Evolutionary conservation across 2,888 invertebrate species (phyloP), one percentile per base, ranked within the genome.

Genomic region (Caradrina clavipalpis): DNA sequence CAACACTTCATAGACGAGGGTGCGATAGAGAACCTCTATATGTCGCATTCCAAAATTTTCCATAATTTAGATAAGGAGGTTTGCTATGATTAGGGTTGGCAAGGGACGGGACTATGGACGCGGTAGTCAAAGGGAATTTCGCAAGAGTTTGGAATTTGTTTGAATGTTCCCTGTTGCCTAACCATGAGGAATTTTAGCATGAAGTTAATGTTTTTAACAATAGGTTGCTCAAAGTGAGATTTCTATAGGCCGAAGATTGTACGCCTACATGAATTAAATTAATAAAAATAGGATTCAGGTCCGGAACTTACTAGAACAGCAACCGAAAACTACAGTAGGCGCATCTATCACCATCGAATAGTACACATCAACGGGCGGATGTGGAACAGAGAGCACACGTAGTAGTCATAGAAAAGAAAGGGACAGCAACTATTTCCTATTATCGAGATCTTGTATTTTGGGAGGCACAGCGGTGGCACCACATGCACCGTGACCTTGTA

Each of bases 51-150:
- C 96, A 92, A 95, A 95, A 93, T 95, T 93, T 95, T 95, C 95
- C 95, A 95, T 95, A 94, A 95, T 93, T 94, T 94, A 95, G 95
- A 95, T 95, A 95, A 95, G 90, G 89, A 92, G 92, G 95, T 95
- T 95, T 90, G 93, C 95, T 95, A 95, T 94, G 95, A 94, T 94
- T 94, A 95, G 94, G 95, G 95, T 87, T 95, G 95, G 80, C 89
- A 68, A 72, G 62, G 77, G 60, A 71, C 67, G 79, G 66, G 70
- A 56, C 60, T 63, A 55, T 69, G 57, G 55, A 70, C 60, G 71
- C 50, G 59, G 22, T 47, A 54, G 60, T 59, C 61, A 65, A 65
- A 69, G 22, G 57, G 54, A 71, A 71, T 71, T 73, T 73, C 31
- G 82, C 72, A 66, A 78, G 55, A 70, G 39, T 64, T 72, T 57